Evolutionary conservation across 2,797 vertebrate genomes (phyloP), one percentile per base, ranked within the genome.

Genomic region (Thaleichthys pacificus): DNA sequence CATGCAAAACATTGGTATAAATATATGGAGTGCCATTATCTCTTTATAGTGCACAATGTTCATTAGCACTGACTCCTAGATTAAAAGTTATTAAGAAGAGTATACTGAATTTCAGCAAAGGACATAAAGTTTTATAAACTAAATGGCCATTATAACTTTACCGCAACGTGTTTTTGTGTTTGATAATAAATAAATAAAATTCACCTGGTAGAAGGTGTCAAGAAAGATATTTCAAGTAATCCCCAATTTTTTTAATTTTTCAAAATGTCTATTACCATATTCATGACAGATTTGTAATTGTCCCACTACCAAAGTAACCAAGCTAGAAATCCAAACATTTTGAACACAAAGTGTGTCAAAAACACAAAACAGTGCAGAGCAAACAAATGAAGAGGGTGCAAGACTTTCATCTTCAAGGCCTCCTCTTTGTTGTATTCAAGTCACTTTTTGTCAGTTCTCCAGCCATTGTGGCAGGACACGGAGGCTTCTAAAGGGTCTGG

Each of bases 401-500:
- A 90, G 88, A 79, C 87, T 82, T 73, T 81, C 82, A 86, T 88
- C 85, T 93, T 91, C 91, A 90, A 87, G 85, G 74, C 84, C 85
- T 82, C 79, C 86, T 82, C 87, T 89, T 89, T 91, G 89, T 89
- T 91, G 85, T 84, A 89, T 93, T 90, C 89, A 87, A 83, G 86
- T 87, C 72, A 76, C 17, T 91, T 89, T 93, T 92, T 89, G 91
- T 92, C 90, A 83, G 61, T 89, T 93, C 82, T 86, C 85, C 78
- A 77, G 85, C 85, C 77, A 91, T 92, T 93, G 90, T 91, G 90
- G 88, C 86, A 82, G 87, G 89, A 87, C 93, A 89, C 87, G 88
- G 85, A 91, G 91, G 85, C 87, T 87, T 86, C 91, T 91, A 84
- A 93, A 81, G 42, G 24, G 85, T 90, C 91, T 87, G 85, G 83